phyloP scores from a whole-genome alignment of 2,797 vertebrate genomes.

The Dendrocincla tyrannina region DNA sequence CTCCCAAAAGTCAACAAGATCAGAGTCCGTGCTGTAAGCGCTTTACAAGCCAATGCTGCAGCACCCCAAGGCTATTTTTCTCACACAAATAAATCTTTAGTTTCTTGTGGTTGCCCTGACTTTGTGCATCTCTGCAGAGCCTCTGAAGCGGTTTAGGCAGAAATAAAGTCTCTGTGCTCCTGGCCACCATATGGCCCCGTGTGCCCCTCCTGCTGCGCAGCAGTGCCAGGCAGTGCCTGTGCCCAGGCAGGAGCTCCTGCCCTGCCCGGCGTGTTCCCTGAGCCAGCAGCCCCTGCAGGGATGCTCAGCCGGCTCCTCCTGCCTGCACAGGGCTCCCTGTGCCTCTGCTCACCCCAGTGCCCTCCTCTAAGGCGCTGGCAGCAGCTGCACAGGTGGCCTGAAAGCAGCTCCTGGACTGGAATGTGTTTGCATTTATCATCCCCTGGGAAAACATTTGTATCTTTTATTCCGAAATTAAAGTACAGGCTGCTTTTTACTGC shows the following conservation, averaged over 20 bases:
- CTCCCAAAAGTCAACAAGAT: background rate
- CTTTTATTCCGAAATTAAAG: background rate
- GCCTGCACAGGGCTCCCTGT: accelerated
- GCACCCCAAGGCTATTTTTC: background rate
- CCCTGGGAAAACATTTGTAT: background rate
- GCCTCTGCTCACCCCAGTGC: background rate
- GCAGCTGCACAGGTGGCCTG: background rate
- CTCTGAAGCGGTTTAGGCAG: background rate
- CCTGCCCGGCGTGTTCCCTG: background rate
- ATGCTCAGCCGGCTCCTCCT: background rate
- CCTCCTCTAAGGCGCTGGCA: accelerated
- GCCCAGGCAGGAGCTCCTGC: background rate
- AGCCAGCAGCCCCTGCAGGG: background rate
- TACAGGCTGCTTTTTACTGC: background rate
- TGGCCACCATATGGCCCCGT: background rate
- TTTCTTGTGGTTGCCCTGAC: background rate
- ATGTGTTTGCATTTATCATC: background rate
- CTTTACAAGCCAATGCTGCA: background rate
- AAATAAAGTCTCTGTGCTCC: background rate
- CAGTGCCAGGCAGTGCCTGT: background rate
- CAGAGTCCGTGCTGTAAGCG: background rate
- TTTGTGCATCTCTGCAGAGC: background rate
- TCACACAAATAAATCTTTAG: background rate
- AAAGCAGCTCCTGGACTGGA: background rate
- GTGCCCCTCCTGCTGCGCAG: background rate